phyloP scores from a whole-genome alignment of 2,113 vertebrate genomes.

The Anolis carolinensis region DNA sequence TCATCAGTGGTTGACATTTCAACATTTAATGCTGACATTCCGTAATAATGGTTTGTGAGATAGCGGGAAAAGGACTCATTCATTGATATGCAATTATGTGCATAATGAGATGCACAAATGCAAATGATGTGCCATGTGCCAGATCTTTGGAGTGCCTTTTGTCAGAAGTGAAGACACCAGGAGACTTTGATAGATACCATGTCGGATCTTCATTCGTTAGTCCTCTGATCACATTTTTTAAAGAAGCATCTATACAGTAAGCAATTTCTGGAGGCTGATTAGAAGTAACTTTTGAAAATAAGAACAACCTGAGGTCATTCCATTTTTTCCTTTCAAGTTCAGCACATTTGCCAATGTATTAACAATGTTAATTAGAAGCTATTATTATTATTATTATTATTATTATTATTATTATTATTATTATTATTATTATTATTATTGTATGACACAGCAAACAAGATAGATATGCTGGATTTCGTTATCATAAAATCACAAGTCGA shows the following conservation, averaged over 20 bases:
- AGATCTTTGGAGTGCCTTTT: slow-evolving; percentile 87
- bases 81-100: slow-evolving; percentile 92
- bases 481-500: too few relatives aligned
- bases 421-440: too few relatives aligned
- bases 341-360: slow-evolving; percentile 72
- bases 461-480: too few relatives aligned
- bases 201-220: slow-evolving; percentile 80
- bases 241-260: slow-evolving; percentile 65
- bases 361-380: slow-evolving; percentile 66
- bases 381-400: slow-evolving; percentile 40
- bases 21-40: slow-evolving; percentile 90
- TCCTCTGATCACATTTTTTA: slow-evolving; percentile 81
- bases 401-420: slow-evolving; percentile 45
- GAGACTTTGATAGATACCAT: slow-evolving; percentile 89
- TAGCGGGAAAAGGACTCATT: slow-evolving; percentile 85
- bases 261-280: slow-evolving; percentile 78
- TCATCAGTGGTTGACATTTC: slow-evolving; percentile 97
- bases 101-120: slow-evolving; percentile 99
- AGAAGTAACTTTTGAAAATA: slow-evolving; percentile 73
- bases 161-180: slow-evolving; percentile 82
- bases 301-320: slow-evolving; percentile 72
- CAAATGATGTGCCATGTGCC: slow-evolving; percentile 88
- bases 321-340: neutral
- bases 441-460: too few relatives aligned
- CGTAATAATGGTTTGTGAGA: slow-evolving; percentile 91